These are phyloP conservation scores for Autographa gamma DNA, from an alignment of 2,888 invertebrate genomes.

Conservation along the genomic window DNA sequence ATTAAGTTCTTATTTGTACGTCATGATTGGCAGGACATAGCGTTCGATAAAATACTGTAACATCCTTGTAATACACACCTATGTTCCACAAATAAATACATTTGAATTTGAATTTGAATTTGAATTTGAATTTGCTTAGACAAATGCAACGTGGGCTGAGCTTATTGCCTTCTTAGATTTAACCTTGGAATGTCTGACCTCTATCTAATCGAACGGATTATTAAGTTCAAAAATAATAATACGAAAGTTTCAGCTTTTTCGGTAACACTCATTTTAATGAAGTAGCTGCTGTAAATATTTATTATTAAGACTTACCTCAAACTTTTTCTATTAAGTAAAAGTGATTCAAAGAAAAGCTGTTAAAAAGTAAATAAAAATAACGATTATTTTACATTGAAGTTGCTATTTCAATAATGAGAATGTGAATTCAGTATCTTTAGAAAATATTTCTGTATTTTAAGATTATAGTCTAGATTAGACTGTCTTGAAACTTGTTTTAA, in stretches of 20 bases:
- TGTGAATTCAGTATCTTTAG: neutral
- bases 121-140: too few species aligned
- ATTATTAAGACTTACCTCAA: neutral
- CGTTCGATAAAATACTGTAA: too few species aligned
- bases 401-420: conserved; percentile 12
- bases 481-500: too few species aligned
- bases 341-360: conserved; percentile 22
- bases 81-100: too few species aligned
- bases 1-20: too few species aligned
- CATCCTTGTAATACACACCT: too few species aligned
- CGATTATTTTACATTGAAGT: conserved; percentile 21
- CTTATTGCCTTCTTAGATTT: neutral
- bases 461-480: neutral
- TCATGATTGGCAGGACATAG: too few species aligned
- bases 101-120: too few species aligned
- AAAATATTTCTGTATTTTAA: conserved; percentile 10
- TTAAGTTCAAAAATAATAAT: neutral
- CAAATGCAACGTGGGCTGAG: neutral
- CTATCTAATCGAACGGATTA: neutral
- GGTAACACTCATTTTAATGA: neutral
- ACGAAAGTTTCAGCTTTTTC: neutral
- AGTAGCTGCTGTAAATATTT: conserved; percentile 4
- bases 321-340: conserved; percentile 17
- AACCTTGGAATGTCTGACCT: neutral
- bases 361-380: conserved; percentile 29